Percentiles rank a stretch among this genome's conserved stretches.
phyloP scores from a whole-genome alignment of 2,888 invertebrate genomes.

The Rugalucina vietnamica region DNA sequence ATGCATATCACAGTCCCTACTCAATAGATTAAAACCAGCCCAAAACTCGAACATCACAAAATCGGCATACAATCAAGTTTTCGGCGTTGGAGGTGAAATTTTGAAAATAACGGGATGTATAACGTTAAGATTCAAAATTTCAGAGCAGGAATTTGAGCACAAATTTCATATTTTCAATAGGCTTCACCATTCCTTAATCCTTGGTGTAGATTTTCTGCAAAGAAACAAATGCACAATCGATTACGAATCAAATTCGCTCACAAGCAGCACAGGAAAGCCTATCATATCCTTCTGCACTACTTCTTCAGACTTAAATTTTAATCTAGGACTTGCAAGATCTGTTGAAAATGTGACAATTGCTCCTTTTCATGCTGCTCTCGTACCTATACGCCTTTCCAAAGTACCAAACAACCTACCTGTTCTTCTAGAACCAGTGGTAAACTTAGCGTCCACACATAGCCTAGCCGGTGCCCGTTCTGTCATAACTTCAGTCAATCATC shows the following conservation, averaged over 20 bases:
- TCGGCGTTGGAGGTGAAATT: conserved; percentile 28
- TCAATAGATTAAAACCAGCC: conserved; percentile 20
- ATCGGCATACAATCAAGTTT: background rate
- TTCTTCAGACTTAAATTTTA: background rate
- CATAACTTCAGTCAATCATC: background rate
- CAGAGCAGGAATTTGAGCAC: conserved; percentile 8
- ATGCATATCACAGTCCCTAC: conserved; percentile 16
- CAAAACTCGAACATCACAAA: background rate
- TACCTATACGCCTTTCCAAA: conserved; percentile 6
- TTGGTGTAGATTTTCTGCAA: conserved; percentile 39
- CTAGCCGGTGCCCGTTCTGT: background rate
- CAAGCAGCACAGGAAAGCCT: background rate
- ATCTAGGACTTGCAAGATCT: background rate
- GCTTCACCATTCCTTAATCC: conserved; percentile 32
- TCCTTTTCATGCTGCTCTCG: background rate
- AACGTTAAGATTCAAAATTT: conserved; percentile 29
- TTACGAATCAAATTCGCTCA: background rate
- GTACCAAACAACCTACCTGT: background rate
- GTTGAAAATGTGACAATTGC: background rate
- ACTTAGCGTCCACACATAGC: background rate
- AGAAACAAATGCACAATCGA: conserved; percentile 31
- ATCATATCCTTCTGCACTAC: background rate
- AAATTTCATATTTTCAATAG: conserved; percentile 23
- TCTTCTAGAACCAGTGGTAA: background rate
- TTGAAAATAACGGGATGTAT: conserved; percentile 29